A percentile compares a stretch with the other conserved stretches of the same genome.
These are phyloP conservation scores for Syngnathoides biaculeatus DNA, from an alignment of 2,113 vertebrate species.

Conservation along the genomic window DNA sequence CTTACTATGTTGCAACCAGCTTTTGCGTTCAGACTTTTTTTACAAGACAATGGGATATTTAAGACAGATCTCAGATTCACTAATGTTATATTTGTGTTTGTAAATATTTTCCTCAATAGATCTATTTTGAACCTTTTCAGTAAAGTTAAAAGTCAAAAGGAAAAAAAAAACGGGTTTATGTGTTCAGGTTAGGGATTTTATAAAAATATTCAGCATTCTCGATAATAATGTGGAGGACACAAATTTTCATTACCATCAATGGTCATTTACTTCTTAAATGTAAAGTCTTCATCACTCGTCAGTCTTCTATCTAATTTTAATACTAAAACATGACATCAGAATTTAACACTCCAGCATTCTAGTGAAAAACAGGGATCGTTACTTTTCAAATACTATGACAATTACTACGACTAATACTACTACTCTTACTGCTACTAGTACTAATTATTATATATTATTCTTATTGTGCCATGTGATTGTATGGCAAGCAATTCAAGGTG, in stretches of 20 bases:
- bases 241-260: no score
- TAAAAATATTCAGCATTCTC: background rate
- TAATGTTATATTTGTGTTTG: constrained; percentile 35
- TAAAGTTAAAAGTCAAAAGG: background rate
- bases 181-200: background rate
- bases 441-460: no score
- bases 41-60: constrained; percentile 54
- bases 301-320: background rate
- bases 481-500: no score
- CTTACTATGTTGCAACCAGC: constrained; percentile 57
- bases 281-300: background rate
- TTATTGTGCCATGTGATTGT: no score
- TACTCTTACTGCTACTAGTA: no score
- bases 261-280: no score
- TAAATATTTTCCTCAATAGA: constrained; percentile 9
- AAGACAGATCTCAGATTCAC: constrained; percentile 35
- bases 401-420: no score
- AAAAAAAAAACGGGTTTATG: background rate
- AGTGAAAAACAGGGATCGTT: no score
- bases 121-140: constrained; percentile 20
- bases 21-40: constrained; percentile 58
- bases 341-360: background rate
- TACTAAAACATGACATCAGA: background rate
- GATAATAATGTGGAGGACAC: background rate
- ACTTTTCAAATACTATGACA: no score